phyloP scores from a whole-genome alignment of 2,113 vertebrate genomes.

The Microcebus lehilahytsara region DNA sequence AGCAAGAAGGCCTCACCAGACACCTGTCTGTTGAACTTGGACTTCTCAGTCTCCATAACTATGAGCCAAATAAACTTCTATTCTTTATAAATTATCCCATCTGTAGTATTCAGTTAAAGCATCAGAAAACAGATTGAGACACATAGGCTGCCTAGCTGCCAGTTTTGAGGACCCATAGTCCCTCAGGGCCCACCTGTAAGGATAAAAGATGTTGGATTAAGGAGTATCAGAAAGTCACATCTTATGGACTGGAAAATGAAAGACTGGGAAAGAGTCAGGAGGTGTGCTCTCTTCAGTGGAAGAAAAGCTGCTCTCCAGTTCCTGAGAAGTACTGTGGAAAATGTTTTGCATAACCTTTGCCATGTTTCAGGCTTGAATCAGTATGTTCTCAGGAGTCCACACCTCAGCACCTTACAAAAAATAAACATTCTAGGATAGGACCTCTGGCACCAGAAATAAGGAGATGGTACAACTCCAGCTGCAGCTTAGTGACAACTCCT shows the following conservation, averaged over 20 bases:
- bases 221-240: background rate
- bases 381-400: background rate
- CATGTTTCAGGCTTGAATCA: background rate
- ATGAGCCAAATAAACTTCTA: background rate
- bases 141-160: background rate
- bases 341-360: background rate
- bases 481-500: background rate
- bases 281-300: background rate
- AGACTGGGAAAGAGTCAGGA: background rate
- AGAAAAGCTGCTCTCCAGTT: background rate
- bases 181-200: background rate
- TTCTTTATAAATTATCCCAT: background rate
- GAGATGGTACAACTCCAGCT: background rate
- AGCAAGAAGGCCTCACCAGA: background rate
- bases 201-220: background rate
- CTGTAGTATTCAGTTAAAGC: background rate
- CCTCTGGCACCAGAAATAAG: background rate
- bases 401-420: background rate
- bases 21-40: background rate
- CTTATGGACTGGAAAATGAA: background rate
- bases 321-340: background rate
- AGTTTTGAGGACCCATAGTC: background rate
- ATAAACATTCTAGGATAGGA: background rate
- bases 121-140: background rate
- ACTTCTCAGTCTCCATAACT: background rate